phyloP scores from a whole-genome alignment of 37 sponge, comb jelly and placozoan species.

The Diacarnus erythraeanus region DNA sequence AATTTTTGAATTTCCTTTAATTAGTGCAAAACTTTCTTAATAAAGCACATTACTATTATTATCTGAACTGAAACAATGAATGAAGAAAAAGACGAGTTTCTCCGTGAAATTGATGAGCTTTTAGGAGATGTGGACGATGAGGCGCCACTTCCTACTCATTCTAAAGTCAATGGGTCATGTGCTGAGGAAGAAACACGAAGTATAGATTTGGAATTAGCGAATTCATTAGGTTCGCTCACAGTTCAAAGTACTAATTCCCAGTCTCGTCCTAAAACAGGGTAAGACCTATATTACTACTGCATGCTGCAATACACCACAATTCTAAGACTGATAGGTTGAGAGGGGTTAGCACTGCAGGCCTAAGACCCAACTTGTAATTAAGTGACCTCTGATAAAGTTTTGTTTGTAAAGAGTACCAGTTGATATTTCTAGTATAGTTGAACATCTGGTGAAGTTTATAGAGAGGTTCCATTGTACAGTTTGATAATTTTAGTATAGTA shows the following conservation, averaged over 20 bases:
- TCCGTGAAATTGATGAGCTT: constrained; percentile 63
- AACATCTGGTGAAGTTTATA: too few species aligned
- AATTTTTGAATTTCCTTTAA: constrained; percentile 14
- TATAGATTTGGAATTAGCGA: neutral
- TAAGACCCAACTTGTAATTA: too few species aligned
- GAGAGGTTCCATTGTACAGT: too few species aligned
- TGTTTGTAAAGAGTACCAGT: too few species aligned
- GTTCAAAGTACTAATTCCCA: neutral
- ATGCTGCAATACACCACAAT: too few species aligned
- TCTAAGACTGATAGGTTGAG: too few species aligned
- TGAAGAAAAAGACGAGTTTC: constrained; percentile 51
- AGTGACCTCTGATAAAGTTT: too few species aligned
- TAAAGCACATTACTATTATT: too few species aligned
- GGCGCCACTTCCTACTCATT: neutral
- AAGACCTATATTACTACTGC: neutral
- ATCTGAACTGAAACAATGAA: neutral
- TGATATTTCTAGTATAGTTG: too few species aligned
- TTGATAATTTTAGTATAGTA: too few species aligned
- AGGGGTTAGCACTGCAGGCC: too few species aligned
- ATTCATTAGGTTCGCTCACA: neutral
- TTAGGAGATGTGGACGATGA: constrained; percentile 24
- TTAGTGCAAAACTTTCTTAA: constrained; percentile 9
- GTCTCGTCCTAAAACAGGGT: constrained; percentile 10
- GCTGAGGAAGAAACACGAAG: neutral
- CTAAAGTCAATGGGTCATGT: neutral